Evolutionary conservation across 2,797 vertebrate species (phyloP).

Genomic region (Falco peregrinus): DNA sequence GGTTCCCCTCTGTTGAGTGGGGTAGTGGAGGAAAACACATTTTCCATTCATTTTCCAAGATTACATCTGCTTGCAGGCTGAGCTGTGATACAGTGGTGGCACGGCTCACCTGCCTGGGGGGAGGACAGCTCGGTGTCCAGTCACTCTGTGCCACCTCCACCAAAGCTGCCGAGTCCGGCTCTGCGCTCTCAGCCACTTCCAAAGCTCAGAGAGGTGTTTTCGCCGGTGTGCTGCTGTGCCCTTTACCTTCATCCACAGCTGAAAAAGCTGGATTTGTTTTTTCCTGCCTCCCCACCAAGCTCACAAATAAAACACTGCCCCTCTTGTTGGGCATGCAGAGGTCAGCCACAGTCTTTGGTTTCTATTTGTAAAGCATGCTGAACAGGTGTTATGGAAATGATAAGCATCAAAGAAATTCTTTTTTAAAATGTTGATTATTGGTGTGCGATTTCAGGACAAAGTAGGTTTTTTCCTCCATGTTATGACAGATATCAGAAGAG

Average conservation of each 20-base stretch:
- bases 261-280: neutral
- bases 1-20: accelerated
- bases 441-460: neutral
- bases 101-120: neutral
- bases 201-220: neutral
- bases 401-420: neutral
- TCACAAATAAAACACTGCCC: neutral
- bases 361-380: neutral
- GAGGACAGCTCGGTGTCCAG: neutral
- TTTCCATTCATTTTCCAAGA: neutral
- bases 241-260: neutral
- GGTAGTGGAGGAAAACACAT: neutral
- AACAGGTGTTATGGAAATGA: neutral
- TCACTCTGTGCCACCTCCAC: neutral
- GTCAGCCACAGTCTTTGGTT: neutral
- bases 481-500: neutral
- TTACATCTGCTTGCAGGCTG: accelerated
- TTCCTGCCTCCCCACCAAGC: neutral
- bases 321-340: accelerated
- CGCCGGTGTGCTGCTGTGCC: neutral
- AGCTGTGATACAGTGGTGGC: neutral
- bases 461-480: neutral
- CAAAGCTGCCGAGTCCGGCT: neutral
- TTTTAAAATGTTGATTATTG: neutral
- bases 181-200: neutral